Evolutionary conservation across 2,797 vertebrate genomes (phyloP).

Genomic region (Acomys russatus): DNA sequence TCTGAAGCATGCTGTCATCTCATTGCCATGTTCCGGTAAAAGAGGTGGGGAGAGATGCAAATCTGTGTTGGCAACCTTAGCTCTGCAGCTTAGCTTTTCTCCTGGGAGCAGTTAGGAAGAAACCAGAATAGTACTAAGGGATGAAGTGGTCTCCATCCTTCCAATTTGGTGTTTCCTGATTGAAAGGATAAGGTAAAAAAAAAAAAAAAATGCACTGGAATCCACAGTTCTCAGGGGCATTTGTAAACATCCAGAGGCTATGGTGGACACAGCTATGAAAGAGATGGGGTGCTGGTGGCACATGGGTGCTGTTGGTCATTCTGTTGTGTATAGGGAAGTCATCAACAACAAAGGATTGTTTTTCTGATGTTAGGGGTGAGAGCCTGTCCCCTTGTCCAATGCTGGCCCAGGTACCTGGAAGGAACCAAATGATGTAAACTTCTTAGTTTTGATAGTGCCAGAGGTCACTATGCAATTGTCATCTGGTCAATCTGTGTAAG

Average conservation of each 20-base stretch:
- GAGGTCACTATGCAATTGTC: neutral
- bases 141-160: neutral
- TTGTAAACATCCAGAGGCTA: neutral
- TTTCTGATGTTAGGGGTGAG: neutral
- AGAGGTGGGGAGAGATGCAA: neutral
- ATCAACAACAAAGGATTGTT: neutral
- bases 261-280: neutral
- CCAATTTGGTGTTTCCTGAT: neutral
- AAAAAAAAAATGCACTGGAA: neutral
- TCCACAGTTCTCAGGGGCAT: neutral
- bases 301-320: neutral
- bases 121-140: neutral
- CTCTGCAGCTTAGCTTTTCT: neutral
- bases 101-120: neutral
- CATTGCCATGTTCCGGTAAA: neutral
- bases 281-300: accelerated
- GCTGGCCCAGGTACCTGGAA: neutral
- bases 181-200: neutral
- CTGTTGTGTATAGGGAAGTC: neutral
- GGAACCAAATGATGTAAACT: neutral
- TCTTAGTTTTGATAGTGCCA: neutral
- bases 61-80: neutral
- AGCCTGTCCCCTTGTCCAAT: neutral
- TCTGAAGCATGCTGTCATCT: neutral
- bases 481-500: neutral